Evolutionary conservation across 1,140 invertebrate genomes (phyloP).

Genomic region (Thereuonema tuberculata): DNA sequence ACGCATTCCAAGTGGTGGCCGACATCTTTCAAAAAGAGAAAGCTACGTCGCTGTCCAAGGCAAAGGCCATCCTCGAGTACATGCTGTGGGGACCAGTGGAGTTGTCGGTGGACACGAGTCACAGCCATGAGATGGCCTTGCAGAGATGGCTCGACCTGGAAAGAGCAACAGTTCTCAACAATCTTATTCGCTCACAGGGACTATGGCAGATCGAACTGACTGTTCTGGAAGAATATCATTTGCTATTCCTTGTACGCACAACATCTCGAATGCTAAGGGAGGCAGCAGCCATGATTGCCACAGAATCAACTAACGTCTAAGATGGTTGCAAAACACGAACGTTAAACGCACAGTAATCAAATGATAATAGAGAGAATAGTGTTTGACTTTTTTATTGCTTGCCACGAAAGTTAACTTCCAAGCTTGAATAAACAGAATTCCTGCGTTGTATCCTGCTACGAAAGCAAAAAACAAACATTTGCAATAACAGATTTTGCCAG

Average conservation of each 20-base stretch:
- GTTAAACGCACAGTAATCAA: too few species aligned
- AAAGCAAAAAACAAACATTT: too few species aligned
- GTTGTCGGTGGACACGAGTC: slow-evolving; percentile 49
- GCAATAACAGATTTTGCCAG: too few species aligned
- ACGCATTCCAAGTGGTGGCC: slow-evolving; percentile 20
- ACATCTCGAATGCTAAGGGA: slow-evolving; percentile 29
- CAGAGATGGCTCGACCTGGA: slow-evolving; percentile 70
- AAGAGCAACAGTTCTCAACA: slow-evolving; percentile 61
- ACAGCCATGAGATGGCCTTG: slow-evolving; percentile 39
- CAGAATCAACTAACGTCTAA: not conserved
- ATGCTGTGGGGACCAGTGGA: slow-evolving; percentile 71
- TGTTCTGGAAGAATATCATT: slow-evolving; percentile 59
- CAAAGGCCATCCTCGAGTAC: slow-evolving; percentile 62
- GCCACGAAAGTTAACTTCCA: too few species aligned
- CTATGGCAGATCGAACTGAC: slow-evolving; percentile 39
- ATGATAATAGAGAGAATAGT: too few species aligned
- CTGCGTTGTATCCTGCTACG: too few species aligned
- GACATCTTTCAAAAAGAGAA: slow-evolving; percentile 22
- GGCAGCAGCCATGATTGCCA: not conserved
- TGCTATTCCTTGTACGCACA: slow-evolving; percentile 64
- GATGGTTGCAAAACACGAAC: too few species aligned
- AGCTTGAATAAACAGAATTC: too few species aligned
- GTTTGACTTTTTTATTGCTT: too few species aligned
- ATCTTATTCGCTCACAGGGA: slow-evolving; percentile 52
- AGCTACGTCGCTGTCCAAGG: slow-evolving; percentile 28